Percentiles rank a stretch among this genome's conserved stretches.
phyloP scores from a whole-genome alignment of 1,140 invertebrate species.

The Hirudo medicinalis region DNA sequence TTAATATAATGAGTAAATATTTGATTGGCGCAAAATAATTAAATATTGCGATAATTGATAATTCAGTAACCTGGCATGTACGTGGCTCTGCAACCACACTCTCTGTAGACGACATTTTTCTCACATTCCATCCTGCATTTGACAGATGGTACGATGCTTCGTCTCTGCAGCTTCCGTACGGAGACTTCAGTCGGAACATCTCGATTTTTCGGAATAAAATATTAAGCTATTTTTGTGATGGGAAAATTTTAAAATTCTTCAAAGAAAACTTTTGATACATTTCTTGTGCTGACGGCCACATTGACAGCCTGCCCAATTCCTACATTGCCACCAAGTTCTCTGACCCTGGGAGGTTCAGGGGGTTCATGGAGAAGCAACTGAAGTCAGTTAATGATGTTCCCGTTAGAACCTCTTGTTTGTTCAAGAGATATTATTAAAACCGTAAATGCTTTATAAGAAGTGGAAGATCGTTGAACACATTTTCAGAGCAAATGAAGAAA shows the following conservation, averaged over 20 bases:
- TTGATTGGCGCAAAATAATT: background rate
- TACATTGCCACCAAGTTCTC: background rate
- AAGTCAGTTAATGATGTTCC: background rate
- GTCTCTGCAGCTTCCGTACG: constrained; percentile 10
- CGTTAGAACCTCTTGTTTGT: background rate
- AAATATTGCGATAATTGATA: background rate
- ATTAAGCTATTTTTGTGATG: background rate
- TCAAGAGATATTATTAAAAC: background rate
- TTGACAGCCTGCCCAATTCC: background rate
- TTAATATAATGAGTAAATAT: background rate
- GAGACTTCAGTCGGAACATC: background rate
- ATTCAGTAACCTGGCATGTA: background rate
- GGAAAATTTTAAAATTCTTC: background rate
- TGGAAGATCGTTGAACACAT: too few relatives aligned
- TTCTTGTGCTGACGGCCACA: background rate
- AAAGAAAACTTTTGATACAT: background rate
- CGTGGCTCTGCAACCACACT: background rate
- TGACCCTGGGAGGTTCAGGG: background rate
- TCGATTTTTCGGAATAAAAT: background rate
- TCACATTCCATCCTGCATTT: background rate
- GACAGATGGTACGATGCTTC: background rate
- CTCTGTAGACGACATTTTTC: background rate
- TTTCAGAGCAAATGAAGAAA: background rate
- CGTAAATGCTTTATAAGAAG: too few relatives aligned
- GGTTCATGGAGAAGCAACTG: constrained; percentile 4